These are phyloP conservation scores for Rhynchonema sp. DNA, from an alignment of 2,888 invertebrate genomes.

Conservation along the genomic window DNA sequence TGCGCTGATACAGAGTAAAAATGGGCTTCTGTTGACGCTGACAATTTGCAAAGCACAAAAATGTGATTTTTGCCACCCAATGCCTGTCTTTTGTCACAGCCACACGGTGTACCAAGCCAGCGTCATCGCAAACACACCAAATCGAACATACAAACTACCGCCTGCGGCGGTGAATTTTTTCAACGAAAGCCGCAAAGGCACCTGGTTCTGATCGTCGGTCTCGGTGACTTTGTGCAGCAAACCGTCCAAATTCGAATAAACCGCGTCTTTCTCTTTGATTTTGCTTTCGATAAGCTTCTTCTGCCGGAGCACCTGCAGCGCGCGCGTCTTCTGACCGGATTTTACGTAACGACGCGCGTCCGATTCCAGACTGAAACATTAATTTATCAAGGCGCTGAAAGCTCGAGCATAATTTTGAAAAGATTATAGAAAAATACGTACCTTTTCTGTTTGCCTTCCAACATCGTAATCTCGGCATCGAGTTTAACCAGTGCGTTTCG, in stretches of 20 bases:
- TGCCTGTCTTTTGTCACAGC: too few species aligned
- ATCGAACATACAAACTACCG: too few species aligned
- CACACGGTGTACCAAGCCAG: too few species aligned
- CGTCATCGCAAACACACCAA: too few species aligned
- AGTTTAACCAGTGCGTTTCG: background rate
- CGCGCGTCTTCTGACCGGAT: background rate
- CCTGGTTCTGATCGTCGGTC: constrained; percentile 5
- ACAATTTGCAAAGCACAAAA: too few species aligned
- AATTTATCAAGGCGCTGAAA: background rate
- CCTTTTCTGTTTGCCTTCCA: background rate
- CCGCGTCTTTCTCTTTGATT: constrained; percentile 1
- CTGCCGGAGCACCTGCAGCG: constrained; percentile 1
- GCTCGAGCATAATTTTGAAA: background rate
- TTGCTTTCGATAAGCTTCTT: background rate
- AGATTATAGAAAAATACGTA: background rate
- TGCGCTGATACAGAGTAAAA: too few species aligned
- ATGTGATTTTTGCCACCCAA: too few species aligned
- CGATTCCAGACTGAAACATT: background rate
- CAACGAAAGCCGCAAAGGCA: too few species aligned
- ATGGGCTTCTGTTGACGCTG: too few species aligned
- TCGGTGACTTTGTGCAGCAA: constrained; percentile 1
- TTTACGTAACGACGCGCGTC: background rate
- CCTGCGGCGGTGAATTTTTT: too few species aligned
- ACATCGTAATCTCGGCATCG: background rate
- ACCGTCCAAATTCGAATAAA: background rate